phyloP scores from a whole-genome alignment of 1,140 invertebrate genomes.

The Drosophila nigrodunni region DNA sequence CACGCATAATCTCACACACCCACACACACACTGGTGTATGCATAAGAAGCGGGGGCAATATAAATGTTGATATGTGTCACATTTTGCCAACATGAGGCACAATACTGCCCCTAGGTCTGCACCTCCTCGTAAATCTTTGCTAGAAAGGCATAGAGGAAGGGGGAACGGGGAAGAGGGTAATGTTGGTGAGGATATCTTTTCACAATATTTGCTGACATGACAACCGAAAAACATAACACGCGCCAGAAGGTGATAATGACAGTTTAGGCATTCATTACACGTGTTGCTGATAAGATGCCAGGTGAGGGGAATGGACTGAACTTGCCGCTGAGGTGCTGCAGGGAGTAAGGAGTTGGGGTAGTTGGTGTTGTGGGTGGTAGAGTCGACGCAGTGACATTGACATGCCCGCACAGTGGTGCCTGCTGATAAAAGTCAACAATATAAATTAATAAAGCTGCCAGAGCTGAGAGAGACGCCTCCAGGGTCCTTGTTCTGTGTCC shows the following conservation, averaged over 20 bases:
- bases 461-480: slow-evolving; percentile 50
- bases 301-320: neutral
- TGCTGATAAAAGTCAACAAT: slow-evolving; percentile 82
- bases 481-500: slow-evolving; percentile 61
- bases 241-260: slow-evolving; percentile 78
- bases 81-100: slow-evolving; percentile 52
- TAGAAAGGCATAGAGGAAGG: neutral
- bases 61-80: slow-evolving; percentile 79
- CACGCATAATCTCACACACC: slow-evolving; percentile 18
- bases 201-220: slow-evolving; percentile 83
- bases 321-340: neutral
- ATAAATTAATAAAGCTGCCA: slow-evolving; percentile 82
- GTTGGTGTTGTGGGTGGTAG: neutral
- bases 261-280: slow-evolving; percentile 84
- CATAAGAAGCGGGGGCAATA: slow-evolving; percentile 42
- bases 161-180: neutral
- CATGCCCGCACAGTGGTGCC: slow-evolving; percentile 53
- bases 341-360: neutral
- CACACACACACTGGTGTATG: neutral
- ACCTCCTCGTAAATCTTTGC: slow-evolving; percentile 56
- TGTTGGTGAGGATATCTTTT: slow-evolving; percentile 58
- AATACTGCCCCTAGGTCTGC: slow-evolving; percentile 41
- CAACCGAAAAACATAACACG: slow-evolving; percentile 68
- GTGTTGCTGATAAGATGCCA: slow-evolving; percentile 77
- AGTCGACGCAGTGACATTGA: slow-evolving; percentile 52